phyloP scores from a whole-genome alignment of 1,140 invertebrate genomes.

The Brachionus rubens region DNA sequence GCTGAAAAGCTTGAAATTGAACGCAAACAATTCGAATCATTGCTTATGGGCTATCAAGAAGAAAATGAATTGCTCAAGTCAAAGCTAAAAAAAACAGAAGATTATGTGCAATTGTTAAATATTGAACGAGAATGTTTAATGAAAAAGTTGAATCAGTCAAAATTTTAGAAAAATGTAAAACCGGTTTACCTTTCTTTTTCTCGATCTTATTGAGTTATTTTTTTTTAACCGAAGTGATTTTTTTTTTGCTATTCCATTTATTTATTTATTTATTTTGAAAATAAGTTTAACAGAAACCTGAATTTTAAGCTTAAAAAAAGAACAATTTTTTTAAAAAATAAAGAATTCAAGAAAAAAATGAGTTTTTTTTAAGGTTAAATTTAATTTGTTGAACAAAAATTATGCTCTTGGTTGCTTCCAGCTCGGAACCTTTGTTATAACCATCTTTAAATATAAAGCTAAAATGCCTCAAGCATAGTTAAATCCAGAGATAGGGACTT shows the following conservation, averaged over 20 bases:
- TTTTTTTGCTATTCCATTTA: background rate
- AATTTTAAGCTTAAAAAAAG: background rate
- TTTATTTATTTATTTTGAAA: background rate
- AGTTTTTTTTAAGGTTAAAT: too few relatives aligned
- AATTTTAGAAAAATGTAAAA: constrained; percentile 34
- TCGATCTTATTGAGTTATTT: too few relatives aligned
- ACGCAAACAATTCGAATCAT: constrained; percentile 17
- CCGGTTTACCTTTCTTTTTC: too few relatives aligned
- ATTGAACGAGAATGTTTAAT: constrained; percentile 37
- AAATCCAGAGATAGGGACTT: too few relatives aligned
- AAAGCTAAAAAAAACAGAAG: constrained; percentile 29
- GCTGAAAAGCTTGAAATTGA: background rate
- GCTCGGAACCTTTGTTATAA: too few relatives aligned
- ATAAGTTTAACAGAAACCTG: background rate
- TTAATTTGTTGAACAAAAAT: too few relatives aligned
- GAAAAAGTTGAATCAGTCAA: constrained; percentile 23
- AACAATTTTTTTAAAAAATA: background rate
- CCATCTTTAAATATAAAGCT: too few relatives aligned
- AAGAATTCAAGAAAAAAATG: too few relatives aligned
- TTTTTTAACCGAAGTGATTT: too few relatives aligned
- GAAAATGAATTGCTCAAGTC: constrained; percentile 38
- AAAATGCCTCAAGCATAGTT: too few relatives aligned
- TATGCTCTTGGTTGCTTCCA: too few relatives aligned
- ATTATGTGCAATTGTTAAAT: constrained; percentile 6
- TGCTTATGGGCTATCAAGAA: background rate